Percentiles rank a stretch among this genome's conserved stretches.
Evolutionary conservation across 2,888 invertebrate species (phyloP).

Genomic region (Synergus japonicus): DNA sequence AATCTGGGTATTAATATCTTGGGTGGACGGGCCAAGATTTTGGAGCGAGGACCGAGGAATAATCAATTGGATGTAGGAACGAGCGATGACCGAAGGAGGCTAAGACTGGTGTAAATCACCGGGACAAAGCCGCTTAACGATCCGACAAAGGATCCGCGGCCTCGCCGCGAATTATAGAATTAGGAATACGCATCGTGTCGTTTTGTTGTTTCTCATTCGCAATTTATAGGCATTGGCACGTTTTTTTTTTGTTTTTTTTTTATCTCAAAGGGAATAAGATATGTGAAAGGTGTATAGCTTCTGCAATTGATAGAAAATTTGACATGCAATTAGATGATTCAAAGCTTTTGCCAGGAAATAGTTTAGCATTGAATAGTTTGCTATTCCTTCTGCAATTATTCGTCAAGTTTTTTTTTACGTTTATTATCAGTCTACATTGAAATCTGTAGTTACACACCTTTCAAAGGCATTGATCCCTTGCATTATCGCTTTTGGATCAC

Average conservation of each 20-base stretch:
- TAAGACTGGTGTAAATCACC: conserved; percentile 75
- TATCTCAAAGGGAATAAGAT: neutral
- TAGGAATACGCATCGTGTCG: conserved; percentile 66
- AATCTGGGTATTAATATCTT: conserved; percentile 50
- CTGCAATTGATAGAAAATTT: neutral
- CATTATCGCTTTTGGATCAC: conserved; percentile 15
- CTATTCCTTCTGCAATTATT: too few species aligned
- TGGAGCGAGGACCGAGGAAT: conserved; percentile 58
- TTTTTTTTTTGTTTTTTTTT: conserved; percentile 28
- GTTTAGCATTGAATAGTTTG: too few species aligned
- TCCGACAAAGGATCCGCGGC: conserved; percentile 73
- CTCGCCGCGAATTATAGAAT: conserved; percentile 74
- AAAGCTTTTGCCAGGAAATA: too few species aligned
- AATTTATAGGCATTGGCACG: conserved; percentile 30
- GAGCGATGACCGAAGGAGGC: conserved; percentile 54
- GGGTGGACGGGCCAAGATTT: conserved; percentile 47
- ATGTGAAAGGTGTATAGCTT: neutral
- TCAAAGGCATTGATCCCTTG: conserved; percentile 25
- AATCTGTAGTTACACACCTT: neutral
- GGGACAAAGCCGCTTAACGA: conserved; percentile 77
- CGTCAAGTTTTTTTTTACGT: too few species aligned
- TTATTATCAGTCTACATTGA: neutral
- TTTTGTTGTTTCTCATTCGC: conserved; percentile 48
- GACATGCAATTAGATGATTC: too few species aligned
- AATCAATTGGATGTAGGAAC: conserved; percentile 71